Conservation (phyloP, 2,888 invertebrate genomes). For the Dysmachus trigonus region DNA sequence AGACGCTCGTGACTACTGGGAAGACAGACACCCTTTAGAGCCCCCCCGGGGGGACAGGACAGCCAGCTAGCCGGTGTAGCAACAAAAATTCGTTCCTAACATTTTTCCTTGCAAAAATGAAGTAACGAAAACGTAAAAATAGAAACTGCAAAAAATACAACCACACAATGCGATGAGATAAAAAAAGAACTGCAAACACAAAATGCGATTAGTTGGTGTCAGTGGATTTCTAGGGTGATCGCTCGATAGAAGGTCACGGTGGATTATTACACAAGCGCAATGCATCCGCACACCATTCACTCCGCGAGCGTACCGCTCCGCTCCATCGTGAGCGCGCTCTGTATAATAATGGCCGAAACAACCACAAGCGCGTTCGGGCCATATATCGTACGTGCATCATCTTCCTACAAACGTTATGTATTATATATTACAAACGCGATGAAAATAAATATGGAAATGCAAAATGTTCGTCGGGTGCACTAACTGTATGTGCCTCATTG, state of each 20-base stretch:
- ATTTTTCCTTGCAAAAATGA: not conserved
- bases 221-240: constrained; percentile 58
- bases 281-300: constrained; percentile 39
- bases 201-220: constrained; percentile 54
- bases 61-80: constrained; percentile 1
- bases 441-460: not conserved
- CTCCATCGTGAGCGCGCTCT: not conserved
- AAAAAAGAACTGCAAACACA: constrained; percentile 45
- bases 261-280: constrained; percentile 46
- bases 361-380: not conserved
- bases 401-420: not conserved
- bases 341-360: not conserved
- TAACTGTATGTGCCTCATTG: constrained; percentile 29
- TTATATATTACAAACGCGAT: not conserved
- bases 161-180: constrained; percentile 19
- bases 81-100: constrained; percentile 1
- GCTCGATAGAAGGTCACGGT: constrained; percentile 56
- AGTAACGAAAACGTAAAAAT: constrained; percentile 4
- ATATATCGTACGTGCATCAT: constrained; percentile 19
- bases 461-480: constrained; percentile 19
- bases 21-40: not conserved
- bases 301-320: not conserved
- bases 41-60: not conserved
- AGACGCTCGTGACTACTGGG: not conserved
- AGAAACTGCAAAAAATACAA: not conserved